Evolutionary conservation across 2,113 vertebrate genomes (phyloP), one percentile per base, ranked within the genome.

Genomic region (Grammomys surdaster): DNA sequence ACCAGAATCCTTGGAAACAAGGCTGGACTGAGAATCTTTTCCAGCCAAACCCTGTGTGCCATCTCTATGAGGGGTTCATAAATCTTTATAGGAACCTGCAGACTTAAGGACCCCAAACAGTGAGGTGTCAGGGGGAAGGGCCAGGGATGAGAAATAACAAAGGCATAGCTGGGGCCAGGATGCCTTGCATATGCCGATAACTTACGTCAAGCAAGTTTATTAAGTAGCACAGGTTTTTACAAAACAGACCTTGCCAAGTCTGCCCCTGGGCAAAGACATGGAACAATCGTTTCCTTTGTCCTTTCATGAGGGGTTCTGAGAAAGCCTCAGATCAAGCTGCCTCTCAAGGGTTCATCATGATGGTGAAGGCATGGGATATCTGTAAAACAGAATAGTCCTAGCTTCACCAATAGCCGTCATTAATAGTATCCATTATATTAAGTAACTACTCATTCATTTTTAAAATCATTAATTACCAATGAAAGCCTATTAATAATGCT

Each of bases 401-500:
- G 7, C 11, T 17, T 65, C 91, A 31, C 86, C 78, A 92, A 28
- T 11, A 16, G 65, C 22, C 5, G 28, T 60, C 70, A 82, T 69
- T 95, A 85, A 16, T 77, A 92, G 36, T 22, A 19, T 43, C 70
- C 24, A 78, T 92, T 82, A 77, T 89, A 70, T 46, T 60, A 81
- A 86, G 72, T 56, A 90, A 69, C 3, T 46, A 82, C 65, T 91
- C 58, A 85, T 84, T 91, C 77, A 91, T 91, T 91, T 96, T 90
- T 63, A 28, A 81, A 84, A 60, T 28, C 60, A 84, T 24, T 84
- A 65, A 65, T 85, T 65, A 96, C 65, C 70, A 89, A 5, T n/a
- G 70, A 94, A 91, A 72, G n/a, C 43, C 85, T 82, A 86, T 78
- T 92, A 91, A 93, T 91, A 78, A 51, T 36, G 81, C 77, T 86